Percentiles rank a stretch among this genome's conserved stretches.
These are phyloP conservation scores for Artibeus jamaicensis DNA, from an alignment of 2,797 vertebrate species.

Conservation along the genomic window DNA sequence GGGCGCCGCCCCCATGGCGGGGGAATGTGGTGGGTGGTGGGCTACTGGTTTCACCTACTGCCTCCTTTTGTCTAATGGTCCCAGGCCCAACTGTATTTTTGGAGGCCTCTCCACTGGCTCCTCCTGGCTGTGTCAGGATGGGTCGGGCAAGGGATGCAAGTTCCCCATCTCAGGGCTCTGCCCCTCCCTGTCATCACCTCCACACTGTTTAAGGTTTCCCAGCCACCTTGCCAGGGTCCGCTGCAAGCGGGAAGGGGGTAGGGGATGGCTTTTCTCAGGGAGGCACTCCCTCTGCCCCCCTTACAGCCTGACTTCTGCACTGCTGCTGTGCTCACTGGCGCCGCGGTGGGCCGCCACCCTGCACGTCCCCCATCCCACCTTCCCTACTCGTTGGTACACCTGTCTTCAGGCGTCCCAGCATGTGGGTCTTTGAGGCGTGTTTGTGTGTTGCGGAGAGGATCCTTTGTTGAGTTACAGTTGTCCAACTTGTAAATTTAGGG, in stretches of 20 bases:
- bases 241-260: too few species aligned
- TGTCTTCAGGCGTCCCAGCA: too few species aligned
- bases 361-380: background rate
- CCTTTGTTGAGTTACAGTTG: too few species aligned
- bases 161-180: background rate
- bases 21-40: background rate
- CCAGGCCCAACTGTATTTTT: background rate
- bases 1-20: background rate
- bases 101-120: background rate
- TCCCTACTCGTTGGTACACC: background rate
- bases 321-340: background rate
- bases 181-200: background rate
- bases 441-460: too few species aligned
- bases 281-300: background rate
- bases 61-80: background rate
- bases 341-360: background rate
- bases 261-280: background rate
- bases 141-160: background rate
- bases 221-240: background rate
- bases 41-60: background rate
- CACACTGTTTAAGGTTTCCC: background rate
- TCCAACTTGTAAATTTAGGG: too few species aligned
- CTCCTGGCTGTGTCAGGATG: background rate
- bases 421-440: too few species aligned
- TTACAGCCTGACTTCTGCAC: background rate